These are phyloP conservation scores for Artemia franciscana DNA, from an alignment of 1,140 invertebrate species.

Conservation along the genomic window DNA sequence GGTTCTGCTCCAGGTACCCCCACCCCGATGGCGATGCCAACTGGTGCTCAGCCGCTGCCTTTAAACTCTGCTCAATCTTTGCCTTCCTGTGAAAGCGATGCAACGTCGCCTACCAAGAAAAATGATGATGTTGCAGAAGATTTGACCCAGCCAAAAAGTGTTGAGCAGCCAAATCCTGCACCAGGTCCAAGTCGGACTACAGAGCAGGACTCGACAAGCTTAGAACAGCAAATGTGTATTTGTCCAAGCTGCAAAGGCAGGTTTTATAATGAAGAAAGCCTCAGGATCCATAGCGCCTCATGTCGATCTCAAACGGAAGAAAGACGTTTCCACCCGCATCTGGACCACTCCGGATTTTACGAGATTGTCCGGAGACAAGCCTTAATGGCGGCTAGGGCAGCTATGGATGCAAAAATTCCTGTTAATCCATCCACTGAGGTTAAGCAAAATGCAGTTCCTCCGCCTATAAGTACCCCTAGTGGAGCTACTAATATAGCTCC, in stretches of 20 bases:
- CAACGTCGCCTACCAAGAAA: neutral
- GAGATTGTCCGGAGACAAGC: neutral
- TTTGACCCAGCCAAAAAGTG: neutral
- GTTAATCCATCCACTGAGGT: neutral
- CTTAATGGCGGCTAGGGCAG: neutral
- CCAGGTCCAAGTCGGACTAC: neutral
- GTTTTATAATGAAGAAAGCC: slow-evolving; percentile 8
- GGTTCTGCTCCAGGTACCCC: neutral
- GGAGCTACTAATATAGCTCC: neutral
- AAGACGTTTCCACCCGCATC: neutral
- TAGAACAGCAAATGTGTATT: slow-evolving; percentile 3
- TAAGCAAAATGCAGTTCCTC: neutral
- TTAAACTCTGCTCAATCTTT: neutral
- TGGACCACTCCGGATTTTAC: neutral
- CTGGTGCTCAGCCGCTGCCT: neutral
- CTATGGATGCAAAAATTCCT: neutral
- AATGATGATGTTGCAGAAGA: neutral
- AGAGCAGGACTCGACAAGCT: neutral
- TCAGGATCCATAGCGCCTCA: slow-evolving; percentile 4
- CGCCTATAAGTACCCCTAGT: neutral
- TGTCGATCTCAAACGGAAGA: slow-evolving; percentile 2
- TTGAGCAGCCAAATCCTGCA: neutral
- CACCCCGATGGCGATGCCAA: neutral
- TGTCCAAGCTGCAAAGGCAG: slow-evolving; percentile 4
- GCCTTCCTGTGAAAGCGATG: neutral